Evolutionary conservation across 1,140 invertebrate genomes (phyloP), one percentile per base, ranked within the genome.

Genomic region (Apolygus lucorum): DNA sequence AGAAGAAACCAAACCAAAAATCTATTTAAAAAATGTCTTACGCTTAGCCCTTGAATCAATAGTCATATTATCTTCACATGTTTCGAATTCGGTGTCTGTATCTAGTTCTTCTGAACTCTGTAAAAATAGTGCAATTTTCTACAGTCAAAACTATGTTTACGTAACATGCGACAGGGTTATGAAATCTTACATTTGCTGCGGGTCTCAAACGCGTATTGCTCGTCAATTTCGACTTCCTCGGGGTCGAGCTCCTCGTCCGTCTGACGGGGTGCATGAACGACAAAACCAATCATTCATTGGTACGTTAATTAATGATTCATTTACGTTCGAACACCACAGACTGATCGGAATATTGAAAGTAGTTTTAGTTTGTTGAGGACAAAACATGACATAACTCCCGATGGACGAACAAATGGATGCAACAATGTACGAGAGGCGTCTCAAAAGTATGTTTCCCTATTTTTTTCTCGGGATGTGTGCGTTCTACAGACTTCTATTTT

Each of bases 211-310:
- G 90, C 90, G 77, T 92, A 91, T 72, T 91, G 89, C 76, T 93
- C 90, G 76, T 92, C 90, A 27, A 92, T 80, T 76, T 92, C 89
- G 26, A 93, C 87, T 74, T 93, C 90, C 77, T 93, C 91, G 0
- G 91, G 90, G 77, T 93, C 91, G 42, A 92, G 78, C 72, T 93
- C 91, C 77, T 93, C 91, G 75, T 92, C 90, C 28, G 90, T 88
- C 88, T 90, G 70, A 42, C 34, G 25, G 25, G 4, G 25, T 21
- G 25, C 21, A 21, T 11, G 25, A 62, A 21, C 4, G n/a, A n/a
- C n/a, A n/a, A n/a, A n/a, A n/a, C n/a, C n/a, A n/a, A n/a, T n/a
- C n/a, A n/a, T n/a, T n/a, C n/a, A n/a, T n/a, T n/a, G n/a, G n/a
- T n/a, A n/a, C n/a, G n/a, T n/a, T n/a, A n/a, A n/a, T n/a, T n/a